Base-by-base conservation (phyloP, 2,113 vertebrate genomes). In the Eurypyga helias region DNA sequence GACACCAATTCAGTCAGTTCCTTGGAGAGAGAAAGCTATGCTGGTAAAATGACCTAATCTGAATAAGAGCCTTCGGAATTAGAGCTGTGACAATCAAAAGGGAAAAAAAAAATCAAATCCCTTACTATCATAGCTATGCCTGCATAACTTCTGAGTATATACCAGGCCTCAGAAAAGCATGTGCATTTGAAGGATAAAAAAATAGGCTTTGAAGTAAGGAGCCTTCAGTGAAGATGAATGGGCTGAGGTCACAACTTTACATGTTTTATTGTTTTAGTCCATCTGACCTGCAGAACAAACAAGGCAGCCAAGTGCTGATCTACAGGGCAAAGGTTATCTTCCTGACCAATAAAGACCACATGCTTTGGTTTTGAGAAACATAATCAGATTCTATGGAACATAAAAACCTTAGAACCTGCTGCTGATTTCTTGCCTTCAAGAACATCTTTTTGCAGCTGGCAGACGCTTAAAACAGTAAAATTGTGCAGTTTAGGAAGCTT, bases 241-340 rank as follows among this genome's bases (percentile, higher is more conserved):
- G 61, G 57, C 57, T 92, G 85, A 96, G 95, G 91, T 97, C 96
- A 93, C 55, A 95, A 29, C 87, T 97, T 81, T 94, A 90, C 96
- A 90, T 89, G 85, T 95, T 97, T 96, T 96, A 94, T 90, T 96
- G 77, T 95, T 97, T 95, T 93, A 92, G 90, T 93, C 86, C 92
- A 83, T 96, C 93, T 92, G 94, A 97, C 77, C 82, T 93, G 75
- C 81, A 96, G 94, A 96, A 91, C 79, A 96, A 97, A 96, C 84
- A 95, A 91, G 67, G 86, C 94, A 94, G 90, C 77, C 87, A 85
- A 96, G 82, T 69, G 54, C 62, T 96, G 95, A 96, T 97, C 96
- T 96, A 94, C 73, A 84, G 71, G 76, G 60, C 49, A 67, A 97
- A 95, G 64, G 89, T 95, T 95, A 89, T 96, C 92, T 90, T 97